A percentile compares a stretch with the other conserved stretches of the same genome.
Conservation (phyloP, 2,888 invertebrate species). For the Sphaerophoria rueppellii region DNA sequence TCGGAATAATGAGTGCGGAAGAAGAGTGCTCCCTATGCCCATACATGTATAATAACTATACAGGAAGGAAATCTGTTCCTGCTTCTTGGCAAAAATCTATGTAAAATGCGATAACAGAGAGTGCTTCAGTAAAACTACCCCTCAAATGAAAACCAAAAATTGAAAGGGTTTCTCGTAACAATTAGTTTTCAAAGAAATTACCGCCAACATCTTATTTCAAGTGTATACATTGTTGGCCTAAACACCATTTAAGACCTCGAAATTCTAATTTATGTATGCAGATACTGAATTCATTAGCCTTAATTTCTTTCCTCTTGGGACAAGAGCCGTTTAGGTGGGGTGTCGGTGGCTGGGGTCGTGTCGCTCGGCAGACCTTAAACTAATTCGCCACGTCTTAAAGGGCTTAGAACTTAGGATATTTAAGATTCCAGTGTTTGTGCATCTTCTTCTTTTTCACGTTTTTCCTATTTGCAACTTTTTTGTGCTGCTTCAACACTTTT, state of each 20-base stretch:
- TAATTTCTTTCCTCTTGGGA: constrained; percentile 56
- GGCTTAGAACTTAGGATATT: constrained; percentile 44
- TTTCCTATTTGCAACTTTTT: constrained; percentile 21
- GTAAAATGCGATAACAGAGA: background rate
- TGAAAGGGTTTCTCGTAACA: constrained; percentile 19
- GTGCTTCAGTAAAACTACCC: background rate
- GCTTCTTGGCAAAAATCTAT: background rate
- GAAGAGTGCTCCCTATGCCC: background rate
- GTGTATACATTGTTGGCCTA: constrained; percentile 42
- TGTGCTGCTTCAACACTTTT: constrained; percentile 3
- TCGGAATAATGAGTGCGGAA: constrained; percentile 27
- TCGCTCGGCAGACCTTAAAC: constrained; percentile 29
- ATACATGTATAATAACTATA: too few species aligned
- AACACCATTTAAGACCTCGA: constrained; percentile 42
- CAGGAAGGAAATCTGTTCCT: background rate
- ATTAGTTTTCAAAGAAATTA: constrained; percentile 1
- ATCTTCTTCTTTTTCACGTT: background rate
- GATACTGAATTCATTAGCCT: constrained; percentile 68
- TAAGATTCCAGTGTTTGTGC: background rate
- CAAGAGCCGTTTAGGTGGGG: background rate
- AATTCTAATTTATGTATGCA: constrained; percentile 64
- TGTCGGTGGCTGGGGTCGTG: background rate
- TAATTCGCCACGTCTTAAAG: constrained; percentile 20
- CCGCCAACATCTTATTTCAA: constrained; percentile 26
- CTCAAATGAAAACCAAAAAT: background rate